Percentiles rank a stretch among this genome's conserved stretches.
phyloP scores from a whole-genome alignment of 1,140 invertebrate species.

The Pectinophora gossypiella region DNA sequence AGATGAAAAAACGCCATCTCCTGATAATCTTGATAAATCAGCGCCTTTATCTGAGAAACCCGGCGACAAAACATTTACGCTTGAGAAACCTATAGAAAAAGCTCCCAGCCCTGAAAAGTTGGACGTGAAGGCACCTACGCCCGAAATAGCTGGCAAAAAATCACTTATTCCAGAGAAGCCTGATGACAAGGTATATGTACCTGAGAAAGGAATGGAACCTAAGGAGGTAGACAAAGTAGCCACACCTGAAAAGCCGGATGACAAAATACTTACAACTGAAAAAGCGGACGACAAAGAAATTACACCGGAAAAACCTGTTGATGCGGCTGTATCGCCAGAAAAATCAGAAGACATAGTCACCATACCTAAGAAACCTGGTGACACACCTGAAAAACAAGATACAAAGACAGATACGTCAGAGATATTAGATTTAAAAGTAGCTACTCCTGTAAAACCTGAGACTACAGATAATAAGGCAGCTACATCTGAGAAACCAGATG shows the following conservation, averaged over 20 bases:
- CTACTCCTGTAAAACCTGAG: not conserved
- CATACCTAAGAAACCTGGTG: no score
- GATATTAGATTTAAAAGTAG: not conserved
- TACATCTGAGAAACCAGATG: not conserved
- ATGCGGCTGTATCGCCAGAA: no score
- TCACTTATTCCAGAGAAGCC: not conserved
- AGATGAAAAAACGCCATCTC: not conserved
- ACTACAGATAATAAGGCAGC: not conserved
- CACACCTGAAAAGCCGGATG: not conserved
- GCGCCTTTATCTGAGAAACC: not conserved
- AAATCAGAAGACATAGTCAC: no score
- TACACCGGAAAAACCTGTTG: not conserved
- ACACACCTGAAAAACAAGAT: no score
- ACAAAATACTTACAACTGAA: not conserved
- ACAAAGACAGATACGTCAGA: no score
- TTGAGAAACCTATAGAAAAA: not conserved
- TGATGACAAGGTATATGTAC: not conserved
- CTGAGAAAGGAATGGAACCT: not conserved
- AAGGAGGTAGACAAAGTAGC: not conserved
- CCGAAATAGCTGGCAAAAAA: not conserved
- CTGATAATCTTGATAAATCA: not conserved
- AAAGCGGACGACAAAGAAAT: not conserved
- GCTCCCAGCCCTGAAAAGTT: not conserved
- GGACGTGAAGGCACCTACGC: not conserved
- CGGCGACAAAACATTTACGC: not conserved